These are phyloP conservation scores for Macrocentrus cingulum DNA, from an alignment of 1,140 invertebrate genomes.

Conservation along the genomic window DNA sequence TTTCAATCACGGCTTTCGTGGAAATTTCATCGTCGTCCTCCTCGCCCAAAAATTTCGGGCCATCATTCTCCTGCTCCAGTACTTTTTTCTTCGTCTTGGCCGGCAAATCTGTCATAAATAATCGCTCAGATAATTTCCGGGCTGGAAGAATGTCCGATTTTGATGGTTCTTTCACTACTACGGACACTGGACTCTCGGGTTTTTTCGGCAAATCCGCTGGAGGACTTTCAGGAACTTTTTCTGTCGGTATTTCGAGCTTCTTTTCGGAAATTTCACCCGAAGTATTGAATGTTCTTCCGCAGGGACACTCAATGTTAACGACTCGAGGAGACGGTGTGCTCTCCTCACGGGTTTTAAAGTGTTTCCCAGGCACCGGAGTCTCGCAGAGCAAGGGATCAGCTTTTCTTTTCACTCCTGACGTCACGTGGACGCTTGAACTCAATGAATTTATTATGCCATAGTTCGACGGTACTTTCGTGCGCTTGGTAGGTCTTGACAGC, in stretches of 20 bases:
- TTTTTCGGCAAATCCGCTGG: background rate
- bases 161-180: background rate
- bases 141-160: conserved; percentile 14
- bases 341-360: conserved; percentile 49
- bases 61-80: conserved; percentile 45
- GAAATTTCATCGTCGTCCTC: conserved; percentile 52
- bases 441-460: conserved; percentile 54
- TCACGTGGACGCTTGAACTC: conserved; percentile 48
- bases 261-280: background rate
- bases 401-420: conserved; percentile 53
- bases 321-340: background rate
- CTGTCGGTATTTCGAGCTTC: background rate
- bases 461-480: conserved; percentile 53
- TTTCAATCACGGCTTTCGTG: conserved; percentile 50
- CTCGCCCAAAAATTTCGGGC: conserved; percentile 42
- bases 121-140: conserved; percentile 45
- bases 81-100: conserved; percentile 45
- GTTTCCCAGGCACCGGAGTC: conserved; percentile 50
- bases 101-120: conserved; percentile 54
- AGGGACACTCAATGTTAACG: too few relatives aligned
- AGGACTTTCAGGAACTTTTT: background rate
- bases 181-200: background rate
- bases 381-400: conserved; percentile 49
- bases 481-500: conserved; percentile 46
- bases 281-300: background rate